A percentile compares a stretch with the other conserved stretches of the same genome.
These are phyloP conservation scores for Sitta carolinensis DNA, from an alignment of 2,797 vertebrate species.

Conservation along the genomic window DNA sequence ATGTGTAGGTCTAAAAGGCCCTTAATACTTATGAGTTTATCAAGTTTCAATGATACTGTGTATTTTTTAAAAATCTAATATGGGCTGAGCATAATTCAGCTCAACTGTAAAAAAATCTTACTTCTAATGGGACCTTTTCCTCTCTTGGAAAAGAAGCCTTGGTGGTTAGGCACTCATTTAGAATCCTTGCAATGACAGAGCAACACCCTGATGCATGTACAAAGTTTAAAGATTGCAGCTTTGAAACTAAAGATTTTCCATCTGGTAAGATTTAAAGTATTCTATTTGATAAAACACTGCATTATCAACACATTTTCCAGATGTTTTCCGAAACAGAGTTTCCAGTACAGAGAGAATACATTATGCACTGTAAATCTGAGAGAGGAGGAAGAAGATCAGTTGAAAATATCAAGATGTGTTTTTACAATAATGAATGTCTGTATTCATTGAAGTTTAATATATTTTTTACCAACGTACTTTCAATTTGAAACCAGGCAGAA, in stretches of 20 bases:
- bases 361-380: neutral
- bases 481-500: too few relatives aligned
- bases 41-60: neutral
- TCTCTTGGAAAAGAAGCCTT: neutral
- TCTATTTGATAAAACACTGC: neutral
- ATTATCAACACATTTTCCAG: neutral
- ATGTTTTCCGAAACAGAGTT: neutral
- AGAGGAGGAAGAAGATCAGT: neutral
- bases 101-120: neutral
- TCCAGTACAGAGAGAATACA: neutral
- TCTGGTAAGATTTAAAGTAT: neutral
- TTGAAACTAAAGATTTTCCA: neutral
- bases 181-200: neutral
- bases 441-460: neutral
- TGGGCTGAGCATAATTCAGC: neutral
- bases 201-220: rapidly evolving
- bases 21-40: neutral
- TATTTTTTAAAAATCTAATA: neutral
- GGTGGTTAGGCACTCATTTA: neutral
- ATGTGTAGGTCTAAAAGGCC: neutral
- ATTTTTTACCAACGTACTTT: neutral
- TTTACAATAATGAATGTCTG: neutral
- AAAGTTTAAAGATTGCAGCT: neutral
- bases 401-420: neutral
- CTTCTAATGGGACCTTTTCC: neutral